A percentile compares a stretch with the other conserved stretches of the same genome.
phyloP scores from a whole-genome alignment of 2,113 vertebrate genomes.

The Nesogale talazaci region DNA sequence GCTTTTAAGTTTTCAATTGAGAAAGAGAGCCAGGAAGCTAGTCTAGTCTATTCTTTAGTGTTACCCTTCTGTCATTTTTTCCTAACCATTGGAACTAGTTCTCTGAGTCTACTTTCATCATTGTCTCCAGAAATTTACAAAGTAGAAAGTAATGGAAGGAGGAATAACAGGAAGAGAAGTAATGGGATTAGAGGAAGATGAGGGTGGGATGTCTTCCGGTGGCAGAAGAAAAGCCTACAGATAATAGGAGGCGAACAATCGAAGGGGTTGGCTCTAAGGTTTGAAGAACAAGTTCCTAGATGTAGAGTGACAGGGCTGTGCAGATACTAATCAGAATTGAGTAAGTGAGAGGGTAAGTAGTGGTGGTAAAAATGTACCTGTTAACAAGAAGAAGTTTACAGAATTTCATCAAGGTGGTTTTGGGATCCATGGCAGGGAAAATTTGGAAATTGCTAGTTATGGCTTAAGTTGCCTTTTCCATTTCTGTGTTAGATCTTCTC shows the following conservation, averaged over 20 bases:
- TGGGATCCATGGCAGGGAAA: neutral
- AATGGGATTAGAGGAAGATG: neutral
- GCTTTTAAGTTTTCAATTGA: slow-evolving; percentile 30
- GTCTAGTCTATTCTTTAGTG: neutral
- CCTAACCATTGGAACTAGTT: neutral
- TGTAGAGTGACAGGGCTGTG: neutral
- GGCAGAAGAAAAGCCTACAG: neutral
- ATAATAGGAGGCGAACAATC: neutral
- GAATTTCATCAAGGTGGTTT: neutral
- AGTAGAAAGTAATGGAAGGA: neutral
- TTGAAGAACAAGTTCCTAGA: neutral
- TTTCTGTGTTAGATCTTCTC: neutral
- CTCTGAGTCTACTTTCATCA: neutral
- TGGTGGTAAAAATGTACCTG: neutral
- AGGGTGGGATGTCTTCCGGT: neutral
- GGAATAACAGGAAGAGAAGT: neutral
- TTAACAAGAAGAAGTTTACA: neutral
- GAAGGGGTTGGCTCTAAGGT: neutral
- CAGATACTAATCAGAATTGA: neutral
- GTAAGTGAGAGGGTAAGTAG: neutral
- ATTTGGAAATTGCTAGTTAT: neutral
- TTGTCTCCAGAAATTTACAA: neutral
- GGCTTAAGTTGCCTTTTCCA: neutral
- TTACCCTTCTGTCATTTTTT: slow-evolving; percentile 15
- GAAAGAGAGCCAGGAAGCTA: slow-evolving; percentile 3